Evolutionary conservation across 2,113 vertebrate genomes (phyloP), one percentile per base, ranked within the genome.

Genomic region (Xiphias gladius): DNA sequence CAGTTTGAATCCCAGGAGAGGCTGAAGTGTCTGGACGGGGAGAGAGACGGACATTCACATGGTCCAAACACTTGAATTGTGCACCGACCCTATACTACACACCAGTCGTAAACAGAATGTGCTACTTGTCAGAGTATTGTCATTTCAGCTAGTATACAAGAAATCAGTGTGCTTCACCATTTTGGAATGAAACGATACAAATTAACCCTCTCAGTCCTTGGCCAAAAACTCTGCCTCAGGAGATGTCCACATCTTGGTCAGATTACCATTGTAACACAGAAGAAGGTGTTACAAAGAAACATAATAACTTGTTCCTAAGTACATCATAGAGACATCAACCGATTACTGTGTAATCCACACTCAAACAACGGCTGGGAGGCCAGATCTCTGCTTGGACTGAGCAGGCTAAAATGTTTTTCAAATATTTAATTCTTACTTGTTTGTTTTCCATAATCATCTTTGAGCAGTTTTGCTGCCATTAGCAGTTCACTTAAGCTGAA

Each of bases 1-100:
- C 61, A 30, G 65, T 30, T 64, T 78, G 55, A 75, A 65, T 86
- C 75, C 26, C 3, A 13, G 24, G 22, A 43, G 58, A 54, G 52
- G 32, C 17, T 35, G 48, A 64, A 30, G 22, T 39, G 73, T 64
- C 57, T 74, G 54, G 54, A 37, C 52, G 13, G 32, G 32, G 10
- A 78, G 26, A 64, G 5, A 55, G 20, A 41, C 30, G 2, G 62
- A 35, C 6, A 35, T 35, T 35, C 32, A 35, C 32, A 35, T 22
- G 50, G 20, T 22, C 50, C 50, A 52, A n/a, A n/a, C 32, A 35
- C 6, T 35, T 35, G 32, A 35, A 3, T 35, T 35, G 3, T 35
- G 3, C 6, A 35, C 32, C 32, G 6, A 35, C 22, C 12, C 52
- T n/a, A 20, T 20, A 20, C 19, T 8, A 20, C 48, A 50, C 2